Evolutionary conservation across 2,797 vertebrate genomes (phyloP).

Genomic region (Uromys caudimaculatus): DNA sequence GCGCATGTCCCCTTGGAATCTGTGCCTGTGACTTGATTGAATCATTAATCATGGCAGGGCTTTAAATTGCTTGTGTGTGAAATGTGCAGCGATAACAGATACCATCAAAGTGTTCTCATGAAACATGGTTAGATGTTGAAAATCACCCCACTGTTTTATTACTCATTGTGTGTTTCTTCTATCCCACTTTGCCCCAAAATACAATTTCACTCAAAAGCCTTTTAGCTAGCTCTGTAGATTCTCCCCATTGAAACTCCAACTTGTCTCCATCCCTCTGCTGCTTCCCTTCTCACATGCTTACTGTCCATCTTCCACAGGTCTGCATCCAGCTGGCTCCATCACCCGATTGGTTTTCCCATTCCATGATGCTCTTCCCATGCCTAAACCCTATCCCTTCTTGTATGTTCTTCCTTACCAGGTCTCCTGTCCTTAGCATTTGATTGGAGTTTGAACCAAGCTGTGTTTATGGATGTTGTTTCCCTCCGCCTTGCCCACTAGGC

Average conservation of each 20-base stretch:
- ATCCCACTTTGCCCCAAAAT: neutral
- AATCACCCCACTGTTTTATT: slow-evolving; percentile 28
- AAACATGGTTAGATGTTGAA: slow-evolving; percentile 13
- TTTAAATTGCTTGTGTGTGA: slow-evolving; percentile 77
- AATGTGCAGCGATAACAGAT: slow-evolving; percentile 73
- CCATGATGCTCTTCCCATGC: neutral
- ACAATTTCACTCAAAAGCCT: neutral
- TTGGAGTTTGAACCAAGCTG: neutral
- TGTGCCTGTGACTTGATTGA: slow-evolving; percentile 70
- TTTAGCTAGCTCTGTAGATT: neutral
- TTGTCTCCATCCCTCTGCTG: neutral
- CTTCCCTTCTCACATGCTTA: neutral
- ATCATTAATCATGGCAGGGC: slow-evolving; percentile 76
- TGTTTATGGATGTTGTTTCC: neutral
- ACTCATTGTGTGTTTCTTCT: neutral
- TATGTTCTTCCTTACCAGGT: neutral
- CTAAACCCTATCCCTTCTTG: neutral
- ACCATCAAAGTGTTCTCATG: slow-evolving; percentile 77
- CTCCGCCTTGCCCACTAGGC: neutral
- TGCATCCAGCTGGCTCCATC: neutral
- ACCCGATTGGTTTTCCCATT: neutral
- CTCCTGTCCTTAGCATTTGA: neutral
- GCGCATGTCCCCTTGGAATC: slow-evolving; percentile 61
- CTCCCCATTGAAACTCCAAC: neutral
- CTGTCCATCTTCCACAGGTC: neutral